These are phyloP conservation scores for Synchiropus splendidus DNA, from an alignment of 2,113 vertebrate species.

Conservation along the genomic window DNA sequence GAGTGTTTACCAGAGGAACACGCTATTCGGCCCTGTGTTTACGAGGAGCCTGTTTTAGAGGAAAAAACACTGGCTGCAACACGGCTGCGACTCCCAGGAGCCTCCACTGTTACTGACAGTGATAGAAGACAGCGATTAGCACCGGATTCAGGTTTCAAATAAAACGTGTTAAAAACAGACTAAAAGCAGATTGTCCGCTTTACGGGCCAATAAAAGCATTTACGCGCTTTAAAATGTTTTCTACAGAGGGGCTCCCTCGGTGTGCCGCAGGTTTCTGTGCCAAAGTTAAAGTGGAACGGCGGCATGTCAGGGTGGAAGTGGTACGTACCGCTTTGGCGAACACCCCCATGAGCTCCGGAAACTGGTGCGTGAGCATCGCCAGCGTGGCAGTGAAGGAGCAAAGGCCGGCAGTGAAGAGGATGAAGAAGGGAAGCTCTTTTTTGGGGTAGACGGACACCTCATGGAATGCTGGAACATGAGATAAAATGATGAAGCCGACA, in stretches of 20 bases:
- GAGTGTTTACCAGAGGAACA: no score
- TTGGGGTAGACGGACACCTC: constrained; percentile 98
- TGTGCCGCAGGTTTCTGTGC: no score
- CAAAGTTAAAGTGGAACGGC: no score
- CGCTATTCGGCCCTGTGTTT: not conserved
- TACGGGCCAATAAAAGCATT: not conserved
- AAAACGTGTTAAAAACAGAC: constrained; percentile 7
- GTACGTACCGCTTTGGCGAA: constrained; percentile 85
- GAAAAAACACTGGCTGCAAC: constrained; percentile 12
- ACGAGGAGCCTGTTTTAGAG: constrained; percentile 24
- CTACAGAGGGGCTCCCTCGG: not conserved
- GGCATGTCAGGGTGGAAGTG: not conserved
- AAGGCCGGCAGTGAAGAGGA: constrained; percentile 97
- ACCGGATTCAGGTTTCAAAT: constrained; percentile 15
- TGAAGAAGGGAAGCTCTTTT: constrained; percentile 98
- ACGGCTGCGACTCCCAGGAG: constrained; percentile 35
- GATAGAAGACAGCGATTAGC: constrained; percentile 29
- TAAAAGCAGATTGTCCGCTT: constrained; percentile 1
- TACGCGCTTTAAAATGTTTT: no score
- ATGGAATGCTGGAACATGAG: constrained; percentile 77
- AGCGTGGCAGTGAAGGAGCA: constrained; percentile 97
- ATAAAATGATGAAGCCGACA: not conserved
- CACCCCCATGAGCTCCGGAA: constrained; percentile 94
- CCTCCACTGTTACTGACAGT: constrained; percentile 32
- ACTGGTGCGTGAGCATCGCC: constrained; percentile 95